Evolutionary conservation across 2,113 vertebrate genomes (phyloP), one percentile per base, ranked within the genome.

Genomic region (Microcebus murinus): DNA sequence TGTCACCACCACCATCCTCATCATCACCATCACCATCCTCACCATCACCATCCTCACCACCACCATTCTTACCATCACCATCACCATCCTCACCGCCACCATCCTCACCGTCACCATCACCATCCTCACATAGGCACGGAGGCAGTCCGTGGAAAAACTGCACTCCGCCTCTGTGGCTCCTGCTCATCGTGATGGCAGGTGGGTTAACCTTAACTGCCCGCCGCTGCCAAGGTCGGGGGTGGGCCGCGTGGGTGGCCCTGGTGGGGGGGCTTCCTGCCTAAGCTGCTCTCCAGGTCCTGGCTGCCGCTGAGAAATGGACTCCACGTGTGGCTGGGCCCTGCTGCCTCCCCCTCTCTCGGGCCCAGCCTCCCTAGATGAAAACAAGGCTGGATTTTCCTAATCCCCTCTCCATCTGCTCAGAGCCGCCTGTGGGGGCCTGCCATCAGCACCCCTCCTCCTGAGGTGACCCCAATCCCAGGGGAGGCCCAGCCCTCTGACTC

Each of bases 371-470:
- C n/a, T 13, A 48, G 80, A 73, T 29, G 80, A 91, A 88, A 96
- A 96, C 91, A 96, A 97, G 93, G 97, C 96, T 90, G 97, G 97
- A 96, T 98, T 97, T 97, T 87, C 95, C 84, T 98, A 98, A 98
- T 97, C 97, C 61, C 52, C 52, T 87, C 1, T 0, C 96, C 96
- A 97, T 97, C 97, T 98, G 97, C 90, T 98, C 96, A 92, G 36
- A 20, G 48, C 7, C 0, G 76, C 87, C 83, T 50, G 12, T 20
- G 29, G 79, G 23, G 23, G 36, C 67, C 48, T 67, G 36, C 63
- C 5, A 42, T 42, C 42, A 74, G 77, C 63, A 93, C 74, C 80
- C 71, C 9, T 95, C 82, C 61, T 92, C 59, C 95, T 29, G 48
- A 48, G 82, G 84, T 96, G 97, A 97, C 97, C 93, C 87, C 82